Base-by-base conservation (phyloP, 1,140 invertebrate genomes). In the Formica selysi region DNA sequence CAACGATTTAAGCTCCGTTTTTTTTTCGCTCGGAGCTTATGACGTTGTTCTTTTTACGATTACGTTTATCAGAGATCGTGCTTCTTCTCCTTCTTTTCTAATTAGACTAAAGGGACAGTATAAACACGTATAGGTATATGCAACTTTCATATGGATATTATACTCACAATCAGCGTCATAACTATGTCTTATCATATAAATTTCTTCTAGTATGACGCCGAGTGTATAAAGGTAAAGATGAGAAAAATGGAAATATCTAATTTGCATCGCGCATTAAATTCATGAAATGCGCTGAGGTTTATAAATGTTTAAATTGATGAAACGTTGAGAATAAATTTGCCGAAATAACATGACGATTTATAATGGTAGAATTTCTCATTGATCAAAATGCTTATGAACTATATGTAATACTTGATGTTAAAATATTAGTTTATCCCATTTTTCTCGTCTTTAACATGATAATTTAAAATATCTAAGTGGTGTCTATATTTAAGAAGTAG, bases 1-100 rank as follows among this genome's bases (percentile, higher is more conserved):
- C 81, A 90, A 89, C 81, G 70, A 78, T 67, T 79, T 73, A 44
- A 87, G 57, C 84, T 85, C 80, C 67, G 48, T 19, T 19, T 51
- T 11, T 38, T 44, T 51, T 51, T 51, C 3, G 44, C 32, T 26
- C 62, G 36, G 38, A 65, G 22, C 22, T 65, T 51, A 4, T 51
- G 57, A 10, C 67, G 36, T 71, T 38, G 3, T 44, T 48, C 19
- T 3, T 65, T 29, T 65, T 48, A 41, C 32, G 59, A 64, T 13
- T 36, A 10, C 67, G 38, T n/a, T 74, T 22, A 44, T 38, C 38
- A 29, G 13, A 13, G 36, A 13, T 44, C 26, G 29, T 32, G 22
- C 22, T 32, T 38, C 29, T 61, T 71, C 29, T 32, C 0, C 26
- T 73, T 61, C 26, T 61, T 41, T 10, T n/a, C n/a, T 8, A 54